Base-by-base conservation (phyloP, 2,888 invertebrate species). In the Tyria jacobaeae region DNA sequence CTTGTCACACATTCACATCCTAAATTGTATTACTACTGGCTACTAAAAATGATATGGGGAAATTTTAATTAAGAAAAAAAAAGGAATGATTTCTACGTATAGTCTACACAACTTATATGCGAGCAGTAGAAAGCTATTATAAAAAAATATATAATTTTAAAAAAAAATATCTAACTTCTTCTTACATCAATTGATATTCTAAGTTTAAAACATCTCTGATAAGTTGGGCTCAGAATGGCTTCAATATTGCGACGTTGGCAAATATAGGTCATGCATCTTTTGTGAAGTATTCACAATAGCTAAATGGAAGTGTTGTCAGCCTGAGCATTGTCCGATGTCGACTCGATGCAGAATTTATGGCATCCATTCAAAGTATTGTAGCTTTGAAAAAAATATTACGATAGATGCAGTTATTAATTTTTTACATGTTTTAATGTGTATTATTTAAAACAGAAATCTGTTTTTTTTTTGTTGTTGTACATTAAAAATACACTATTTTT, bases 271-370 rank as follows among this genome's bases (percentile, higher is more conserved):
- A 76, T 55, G 60, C 66, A 67, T 49, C 37, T 62, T 62, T 64
- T 70, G 74, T 76, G 71, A 60, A 70, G 55, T 57, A 61, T 57
- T 35, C 70, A 89, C 89, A 90, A 91, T 88, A 76, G 87, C 73
- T 72, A 81, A 88, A 89, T 83, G 84, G 86, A 84, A 83, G 87
- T 84, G 88, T 84, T 86, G 89, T 87, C 87, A 84, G 81, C 75
- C 64, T 73, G 17, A 79, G 83, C 86, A 87, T 90, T 89, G 89
- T 90, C 86, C 86, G 77, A 86, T 89, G 84, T 83, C 85, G 80
- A 83, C 81, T 86, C 86, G 85, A 89, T 89, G 79, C 83, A 82
- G 83, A 87, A n/a, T 90, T 86, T 86, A 84, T 85, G 86, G 87
- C 70, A 88, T 86, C 81, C 79, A 76, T 87, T 86, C 87, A 81